These are phyloP conservation scores for Limanda limanda DNA, from an alignment of 2,113 vertebrate species.

Conservation along the genomic window DNA sequence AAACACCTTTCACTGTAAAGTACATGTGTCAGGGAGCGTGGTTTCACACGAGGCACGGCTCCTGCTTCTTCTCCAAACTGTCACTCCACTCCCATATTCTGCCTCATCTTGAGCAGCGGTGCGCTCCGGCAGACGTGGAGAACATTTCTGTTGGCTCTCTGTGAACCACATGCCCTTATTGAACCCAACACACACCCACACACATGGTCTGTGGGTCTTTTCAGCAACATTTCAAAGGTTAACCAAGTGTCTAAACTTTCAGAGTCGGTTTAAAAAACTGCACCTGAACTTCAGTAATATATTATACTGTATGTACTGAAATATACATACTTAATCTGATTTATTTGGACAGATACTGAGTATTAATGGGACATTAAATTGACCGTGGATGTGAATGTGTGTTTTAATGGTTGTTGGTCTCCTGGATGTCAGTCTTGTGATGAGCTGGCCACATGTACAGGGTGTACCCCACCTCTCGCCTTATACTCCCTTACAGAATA, in stretches of 20 bases:
- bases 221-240: background rate
- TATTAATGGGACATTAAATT: background rate
- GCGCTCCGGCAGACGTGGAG: slow-evolving; percentile 24
- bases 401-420: too few relatives aligned
- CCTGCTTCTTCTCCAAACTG: slow-evolving; percentile 48
- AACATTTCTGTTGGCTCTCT: slow-evolving; percentile 33
- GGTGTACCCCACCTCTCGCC: too few relatives aligned
- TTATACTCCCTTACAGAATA: too few relatives aligned
- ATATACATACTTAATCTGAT: background rate
- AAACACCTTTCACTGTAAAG: slow-evolving; percentile 50
- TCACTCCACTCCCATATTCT: slow-evolving; percentile 58
- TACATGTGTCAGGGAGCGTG: slow-evolving; percentile 52
- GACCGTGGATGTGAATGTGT: too few relatives aligned
- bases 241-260: too few relatives aligned
- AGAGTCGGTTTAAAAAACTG: too few relatives aligned
- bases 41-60: too few relatives aligned
- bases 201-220: slow-evolving; percentile 1
- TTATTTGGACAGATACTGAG: background rate
- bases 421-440: too few relatives aligned
- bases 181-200: slow-evolving; percentile 1
- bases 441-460: too few relatives aligned
- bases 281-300: background rate
- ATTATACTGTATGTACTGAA: too few relatives aligned
- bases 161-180: slow-evolving; percentile 9
- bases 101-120: slow-evolving; percentile 57